Evolutionary conservation across 2,113 vertebrate genomes (phyloP), one percentile per base, ranked within the genome.

Genomic region (Anolis sagrei): DNA sequence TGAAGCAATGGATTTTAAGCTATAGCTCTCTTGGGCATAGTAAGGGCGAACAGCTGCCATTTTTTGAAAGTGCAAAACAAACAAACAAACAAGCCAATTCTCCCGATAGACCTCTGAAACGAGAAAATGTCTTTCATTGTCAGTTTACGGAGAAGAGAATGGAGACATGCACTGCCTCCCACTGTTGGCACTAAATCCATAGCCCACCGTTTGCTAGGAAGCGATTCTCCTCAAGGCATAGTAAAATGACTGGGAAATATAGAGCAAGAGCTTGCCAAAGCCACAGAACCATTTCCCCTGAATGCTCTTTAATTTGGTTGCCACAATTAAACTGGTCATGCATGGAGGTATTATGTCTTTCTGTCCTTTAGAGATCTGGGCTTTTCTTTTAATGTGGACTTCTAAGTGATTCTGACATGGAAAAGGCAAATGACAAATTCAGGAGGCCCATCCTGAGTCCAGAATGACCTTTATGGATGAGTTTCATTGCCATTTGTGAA

Each of bases 1-100:
- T 79, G 49, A 74, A 62, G 6, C 21, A 66, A 83, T 85, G 81
- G 90, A 86, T 10, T 27, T 64, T 64, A 66, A 21, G 32, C 32
- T 29, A 32, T 68, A 23, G 62, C 70, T 88, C 62, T 36, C 68
- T 44, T 80, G 64, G 36, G 23, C 79, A 6, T 68, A 44, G 74
- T 83, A 58, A 44, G 25, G 54, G n/a, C 32, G 66, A 75, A 51
- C 58, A n/a, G 70, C 69, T 81, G 69, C 78, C n/a, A 54, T 88
- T 66, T n/a, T 88, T 66, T 44, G 13, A 21, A 75, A 75, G 54
- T 16, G 51, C 44, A 36, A 76, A 87, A 29, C 23, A 73, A 39
- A 32, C 7, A 61, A 54, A 23, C 23, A 8, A 66, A 34, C 29
- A 29, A 84, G 58, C 51, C n/a, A 18, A 74, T 75, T 7, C 61